Evolutionary conservation across 2,113 vertebrate genomes (phyloP).

Genomic region (Anarrhichthys ocellatus): DNA sequence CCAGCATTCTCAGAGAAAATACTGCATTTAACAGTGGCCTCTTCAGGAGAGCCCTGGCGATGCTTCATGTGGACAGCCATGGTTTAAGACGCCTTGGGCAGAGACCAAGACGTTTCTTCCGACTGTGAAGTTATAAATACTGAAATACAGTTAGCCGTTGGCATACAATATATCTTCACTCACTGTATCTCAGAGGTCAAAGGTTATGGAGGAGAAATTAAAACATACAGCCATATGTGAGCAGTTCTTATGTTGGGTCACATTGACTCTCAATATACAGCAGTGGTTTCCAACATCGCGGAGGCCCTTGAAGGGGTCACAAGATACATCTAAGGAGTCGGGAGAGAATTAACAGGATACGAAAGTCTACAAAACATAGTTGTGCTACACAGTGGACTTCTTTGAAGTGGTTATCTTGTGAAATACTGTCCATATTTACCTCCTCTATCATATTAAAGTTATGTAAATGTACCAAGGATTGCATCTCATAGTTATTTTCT

Average conservation of each 20-base stretch:
- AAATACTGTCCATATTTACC: background rate
- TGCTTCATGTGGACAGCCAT: background rate
- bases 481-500: background rate
- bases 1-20: background rate
- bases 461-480: background rate
- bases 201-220: conserved; percentile 13
- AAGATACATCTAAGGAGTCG: background rate
- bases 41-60: conserved; percentile 19
- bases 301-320: background rate
- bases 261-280: conserved; percentile 55
- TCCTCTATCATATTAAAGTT: background rate
- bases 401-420: background rate
- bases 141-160: background rate
- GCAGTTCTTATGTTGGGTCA: conserved; percentile 61
- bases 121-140: background rate
- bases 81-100: background rate
- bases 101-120: background rate
- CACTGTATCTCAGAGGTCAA: conserved; percentile 1
- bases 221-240: conserved; percentile 7
- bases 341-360: background rate
- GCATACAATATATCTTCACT: background rate
- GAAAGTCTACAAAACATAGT: background rate
- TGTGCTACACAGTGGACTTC: background rate
- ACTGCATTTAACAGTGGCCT: conserved; percentile 15
- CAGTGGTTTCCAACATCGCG: background rate